Evolutionary conservation across 2,113 vertebrate species (phyloP).

Genomic region (Cynopterus brachyotis): DNA sequence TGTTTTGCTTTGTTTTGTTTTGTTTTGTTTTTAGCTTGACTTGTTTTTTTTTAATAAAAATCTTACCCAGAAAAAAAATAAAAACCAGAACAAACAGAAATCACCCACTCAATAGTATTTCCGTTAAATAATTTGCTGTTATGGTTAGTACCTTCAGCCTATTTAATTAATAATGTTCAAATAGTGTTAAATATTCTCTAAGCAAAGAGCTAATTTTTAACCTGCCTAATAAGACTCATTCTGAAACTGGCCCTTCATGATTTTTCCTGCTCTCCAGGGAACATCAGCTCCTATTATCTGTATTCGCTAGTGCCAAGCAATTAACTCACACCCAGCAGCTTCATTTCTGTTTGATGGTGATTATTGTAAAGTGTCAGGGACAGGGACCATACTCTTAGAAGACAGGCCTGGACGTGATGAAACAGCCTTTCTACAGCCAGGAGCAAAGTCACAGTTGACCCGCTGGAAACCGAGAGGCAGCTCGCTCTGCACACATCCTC

Average conservation of each 20-base stretch:
- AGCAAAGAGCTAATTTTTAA: constrained; percentile 52
- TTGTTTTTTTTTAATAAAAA: neutral
- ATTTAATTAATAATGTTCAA: constrained; percentile 47
- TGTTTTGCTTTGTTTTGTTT: neutral
- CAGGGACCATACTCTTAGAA: constrained; percentile 56
- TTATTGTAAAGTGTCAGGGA: constrained; percentile 58
- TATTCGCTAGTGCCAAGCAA: constrained; percentile 49
- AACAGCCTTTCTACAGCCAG: neutral
- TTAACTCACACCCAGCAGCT: constrained; percentile 64
- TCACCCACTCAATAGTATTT: constrained; percentile 26
- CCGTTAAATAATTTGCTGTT: constrained; percentile 22
- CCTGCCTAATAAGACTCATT: constrained; percentile 56
- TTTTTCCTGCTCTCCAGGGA: constrained; percentile 56
- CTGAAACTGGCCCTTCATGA: constrained; percentile 69
- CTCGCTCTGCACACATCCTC: neutral
- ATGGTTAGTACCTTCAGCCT: constrained; percentile 27
- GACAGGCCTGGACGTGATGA: neutral
- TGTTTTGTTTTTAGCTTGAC: neutral
- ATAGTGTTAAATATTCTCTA: constrained; percentile 18
- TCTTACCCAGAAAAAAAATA: neutral
- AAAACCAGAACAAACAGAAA: constrained; percentile 8
- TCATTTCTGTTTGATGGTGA: constrained; percentile 29
- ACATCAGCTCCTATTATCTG: constrained; percentile 49
- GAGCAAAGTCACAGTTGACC: neutral
- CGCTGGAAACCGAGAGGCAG: neutral